These are phyloP conservation scores for Steatornis caripensis DNA, from an alignment of 2,113 vertebrate genomes.

Conservation along the genomic window DNA sequence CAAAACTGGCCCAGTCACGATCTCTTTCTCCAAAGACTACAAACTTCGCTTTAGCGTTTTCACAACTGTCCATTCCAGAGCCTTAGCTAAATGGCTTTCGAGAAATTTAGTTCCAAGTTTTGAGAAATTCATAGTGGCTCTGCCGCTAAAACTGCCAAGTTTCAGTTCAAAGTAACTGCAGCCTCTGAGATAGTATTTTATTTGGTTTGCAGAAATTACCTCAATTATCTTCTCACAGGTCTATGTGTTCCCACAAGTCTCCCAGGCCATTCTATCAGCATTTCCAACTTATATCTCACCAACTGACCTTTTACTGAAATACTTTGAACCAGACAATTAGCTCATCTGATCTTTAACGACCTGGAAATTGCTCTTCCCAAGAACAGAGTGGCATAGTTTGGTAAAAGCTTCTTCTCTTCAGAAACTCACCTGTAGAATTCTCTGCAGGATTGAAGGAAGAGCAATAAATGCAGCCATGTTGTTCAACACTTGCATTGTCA, in stretches of 20 bases:
- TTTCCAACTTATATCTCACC: background rate
- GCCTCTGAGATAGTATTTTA: background rate
- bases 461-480: constrained; percentile 93
- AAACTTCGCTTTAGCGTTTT: background rate
- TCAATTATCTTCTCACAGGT: background rate
- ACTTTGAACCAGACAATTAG: background rate
- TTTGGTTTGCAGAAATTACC: background rate
- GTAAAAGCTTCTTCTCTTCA: background rate
- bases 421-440: constrained; percentile 88
- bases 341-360: background rate
- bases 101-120: background rate
- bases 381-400: background rate
- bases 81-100: background rate
- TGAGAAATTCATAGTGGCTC: background rate
- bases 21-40: background rate
- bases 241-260: background rate
- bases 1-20: background rate
- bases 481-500: constrained; percentile 95
- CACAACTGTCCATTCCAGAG: background rate
- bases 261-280: background rate
- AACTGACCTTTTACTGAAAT: background rate
- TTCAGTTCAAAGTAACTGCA: background rate
- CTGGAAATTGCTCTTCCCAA: background rate
- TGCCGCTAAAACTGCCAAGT: background rate
- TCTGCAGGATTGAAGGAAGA: constrained; percentile 90